Conservation (phyloP, 2,113 vertebrate genomes). For the human region DNA sequence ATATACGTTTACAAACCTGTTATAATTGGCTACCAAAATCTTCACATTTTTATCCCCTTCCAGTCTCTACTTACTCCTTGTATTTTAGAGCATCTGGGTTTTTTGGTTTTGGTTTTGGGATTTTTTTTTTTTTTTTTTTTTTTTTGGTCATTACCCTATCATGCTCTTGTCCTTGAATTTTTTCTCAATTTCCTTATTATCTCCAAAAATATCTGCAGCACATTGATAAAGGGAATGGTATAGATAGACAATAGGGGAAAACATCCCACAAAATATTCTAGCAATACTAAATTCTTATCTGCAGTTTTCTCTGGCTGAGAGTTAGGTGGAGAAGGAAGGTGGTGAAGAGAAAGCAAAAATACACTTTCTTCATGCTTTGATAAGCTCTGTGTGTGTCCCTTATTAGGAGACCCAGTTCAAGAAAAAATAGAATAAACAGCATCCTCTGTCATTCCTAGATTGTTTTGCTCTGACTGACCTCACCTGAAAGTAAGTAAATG, state of each 20-base stretch:
- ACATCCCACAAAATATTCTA: background rate
- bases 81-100: background rate
- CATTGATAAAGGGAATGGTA: background rate
- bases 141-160: background rate
- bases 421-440: background rate
- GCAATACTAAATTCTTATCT: background rate
- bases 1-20: background rate
- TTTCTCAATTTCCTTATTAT: background rate
- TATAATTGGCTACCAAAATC: background rate
- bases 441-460: background rate
- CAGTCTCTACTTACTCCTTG: background rate
- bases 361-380: background rate
- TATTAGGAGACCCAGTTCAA: background rate
- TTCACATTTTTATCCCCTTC: background rate
- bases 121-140: no score
- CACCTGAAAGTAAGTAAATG: background rate
- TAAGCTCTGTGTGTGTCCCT: background rate
- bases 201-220: background rate
- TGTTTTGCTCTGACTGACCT: background rate
- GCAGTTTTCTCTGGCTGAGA: background rate
- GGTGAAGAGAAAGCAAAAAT: background rate
- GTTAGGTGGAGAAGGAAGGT: background rate
- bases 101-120: background rate
- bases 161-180: background rate
- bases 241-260: background rate